These are phyloP conservation scores for Beris morrisii DNA, from an alignment of 2,888 invertebrate genomes.

Conservation along the genomic window DNA sequence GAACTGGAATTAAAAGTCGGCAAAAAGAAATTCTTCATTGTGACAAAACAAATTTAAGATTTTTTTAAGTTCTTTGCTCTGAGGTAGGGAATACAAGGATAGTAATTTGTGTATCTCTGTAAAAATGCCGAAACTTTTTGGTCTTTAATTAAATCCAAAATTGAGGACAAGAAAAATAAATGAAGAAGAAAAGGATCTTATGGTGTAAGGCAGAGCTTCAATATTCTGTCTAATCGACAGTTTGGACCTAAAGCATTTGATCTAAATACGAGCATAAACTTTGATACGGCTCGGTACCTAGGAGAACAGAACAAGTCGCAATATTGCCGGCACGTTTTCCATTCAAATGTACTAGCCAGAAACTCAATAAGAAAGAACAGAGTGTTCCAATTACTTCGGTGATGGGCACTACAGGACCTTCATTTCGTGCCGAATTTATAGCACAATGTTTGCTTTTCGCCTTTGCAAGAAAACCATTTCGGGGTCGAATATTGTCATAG, in stretches of 20 bases:
- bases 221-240: slow-evolving; percentile 29
- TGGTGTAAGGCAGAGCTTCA: slow-evolving; percentile 18
- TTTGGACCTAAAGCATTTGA: slow-evolving; percentile 30
- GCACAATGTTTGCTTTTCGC: slow-evolving; percentile 17
- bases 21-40: slow-evolving; percentile 1
- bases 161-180: slow-evolving; percentile 8
- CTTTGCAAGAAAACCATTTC: slow-evolving; percentile 6
- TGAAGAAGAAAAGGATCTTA: slow-evolving; percentile 15
- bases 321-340: slow-evolving; percentile 24
- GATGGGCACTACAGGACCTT: slow-evolving; percentile 13
- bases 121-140: neutral
- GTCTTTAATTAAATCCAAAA: slow-evolving; percentile 25
- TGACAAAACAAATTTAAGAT: neutral
- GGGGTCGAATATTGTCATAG: slow-evolving; percentile 5
- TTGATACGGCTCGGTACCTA: slow-evolving; percentile 15
- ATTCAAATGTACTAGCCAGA: slow-evolving; percentile 28
- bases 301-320: neutral
- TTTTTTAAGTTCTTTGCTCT: neutral
- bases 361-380: slow-evolving; percentile 23
- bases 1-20: neutral
- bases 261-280: slow-evolving; percentile 32
- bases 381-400: slow-evolving; percentile 29
- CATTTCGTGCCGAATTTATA: slow-evolving; percentile 26
- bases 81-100: no score
- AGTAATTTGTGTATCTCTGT: no score